Base-by-base conservation (phyloP, 2,888 invertebrate species). In the Stegophylla sp. region DNA sequence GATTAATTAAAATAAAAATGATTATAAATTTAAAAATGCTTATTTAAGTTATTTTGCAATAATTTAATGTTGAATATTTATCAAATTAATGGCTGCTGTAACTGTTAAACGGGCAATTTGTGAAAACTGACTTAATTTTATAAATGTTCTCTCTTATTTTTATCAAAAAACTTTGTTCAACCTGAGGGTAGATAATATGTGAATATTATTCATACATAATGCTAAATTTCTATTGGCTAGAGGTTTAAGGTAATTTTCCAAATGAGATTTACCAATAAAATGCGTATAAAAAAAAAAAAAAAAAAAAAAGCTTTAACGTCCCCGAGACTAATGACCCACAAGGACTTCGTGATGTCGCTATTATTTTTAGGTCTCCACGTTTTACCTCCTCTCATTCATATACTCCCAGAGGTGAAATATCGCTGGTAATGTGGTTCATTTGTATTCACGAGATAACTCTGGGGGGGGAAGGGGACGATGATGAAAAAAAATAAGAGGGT, bases 381-480 rank as follows among this genome's bases (percentile, higher is more conserved):
- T 56, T 67, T 56, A 20, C 69, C 69, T 77, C 45, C 20, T 56
- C 28, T 45, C 56, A 12, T 69, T 67, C 45, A 51, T 67, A 67
- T 56, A 67, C 67, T 77, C 61, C 34, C 48, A 59, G 67, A 28
- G 77, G 71, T 71, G 71, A 71, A 79, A 79, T 77, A 79, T 69
- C 48, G 69, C 51, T 41, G 79, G 71, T 77, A 77, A 77, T 69
- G 59, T 26, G 79, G 79, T 69, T 79, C 79, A 79, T 79, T 79
- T 79, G 71, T 79, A 79, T 79, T 79, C 79, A 79, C 79, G 61
- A 63, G 79, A 71, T 79, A 79, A 79, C 71, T 69, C 61, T 61
- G 41, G 48, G 69, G 79, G 41, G 23, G n/a, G 67, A 67, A 26
- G 48, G 69, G 79, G 41, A 41, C 26, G 67, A 67, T 69, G 67